A percentile compares a stretch with the other conserved stretches of the same genome.
Conservation (phyloP, 2,113 vertebrate genomes). For the Pachyramphus minor region DNA sequence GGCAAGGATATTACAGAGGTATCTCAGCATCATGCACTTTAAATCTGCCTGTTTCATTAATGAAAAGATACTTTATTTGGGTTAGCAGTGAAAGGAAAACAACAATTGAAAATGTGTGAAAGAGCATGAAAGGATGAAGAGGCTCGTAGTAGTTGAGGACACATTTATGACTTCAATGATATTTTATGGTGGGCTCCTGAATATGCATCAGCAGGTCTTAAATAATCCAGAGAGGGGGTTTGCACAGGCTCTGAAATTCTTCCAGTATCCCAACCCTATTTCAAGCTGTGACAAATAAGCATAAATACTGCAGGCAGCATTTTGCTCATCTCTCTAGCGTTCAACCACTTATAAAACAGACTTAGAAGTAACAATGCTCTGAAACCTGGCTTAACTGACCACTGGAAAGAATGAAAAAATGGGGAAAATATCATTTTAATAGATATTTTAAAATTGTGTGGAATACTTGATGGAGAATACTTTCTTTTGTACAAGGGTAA, state of each 20-base stretch:
- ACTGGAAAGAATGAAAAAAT: not conserved
- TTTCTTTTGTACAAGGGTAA: not conserved
- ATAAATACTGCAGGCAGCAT: not conserved
- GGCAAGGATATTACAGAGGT: not conserved
- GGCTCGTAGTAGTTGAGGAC: not conserved
- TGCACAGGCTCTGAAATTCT: constrained; percentile 2
- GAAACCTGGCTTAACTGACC: not conserved
- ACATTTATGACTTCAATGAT: constrained; percentile 1
- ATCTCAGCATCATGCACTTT: not conserved
- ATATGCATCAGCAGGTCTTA: constrained; percentile 25
- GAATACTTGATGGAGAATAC: not conserved
- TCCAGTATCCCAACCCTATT: not conserved
- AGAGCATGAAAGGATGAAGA: not conserved
- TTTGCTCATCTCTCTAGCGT: not conserved
- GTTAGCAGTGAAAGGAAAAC: not conserved
- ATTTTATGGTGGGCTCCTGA: constrained; percentile 6
- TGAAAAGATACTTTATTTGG: not conserved
- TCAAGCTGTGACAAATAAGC: constrained; percentile 20
- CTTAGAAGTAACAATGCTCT: not conserved
- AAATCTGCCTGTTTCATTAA: not conserved
- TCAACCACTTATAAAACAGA: not conserved
- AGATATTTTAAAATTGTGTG: not conserved
- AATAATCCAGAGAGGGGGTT: constrained; percentile 32
- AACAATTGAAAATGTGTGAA: not conserved
- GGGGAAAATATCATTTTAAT: not conserved